A percentile compares a stretch with the other conserved stretches of the same genome.
These are phyloP conservation scores for Ceriagrion tenellum DNA, from an alignment of 2,888 invertebrate species.

Conservation along the genomic window DNA sequence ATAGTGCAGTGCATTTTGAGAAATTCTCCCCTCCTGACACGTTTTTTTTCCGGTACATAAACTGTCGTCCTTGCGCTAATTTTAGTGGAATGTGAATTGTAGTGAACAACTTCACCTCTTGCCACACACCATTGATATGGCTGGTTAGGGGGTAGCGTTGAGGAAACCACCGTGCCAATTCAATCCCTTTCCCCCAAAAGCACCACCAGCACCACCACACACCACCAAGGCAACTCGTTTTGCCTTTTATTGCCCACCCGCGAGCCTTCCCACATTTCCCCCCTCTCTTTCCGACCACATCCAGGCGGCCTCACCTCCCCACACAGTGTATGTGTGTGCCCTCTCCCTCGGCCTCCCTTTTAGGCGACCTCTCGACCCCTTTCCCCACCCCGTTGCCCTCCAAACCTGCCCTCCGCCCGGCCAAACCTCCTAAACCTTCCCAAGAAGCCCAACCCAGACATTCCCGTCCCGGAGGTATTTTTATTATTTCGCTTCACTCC, in stretches of 20 bases:
- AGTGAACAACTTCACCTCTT: too few relatives aligned
- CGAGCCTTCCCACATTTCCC: background rate
- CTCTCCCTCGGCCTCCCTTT: background rate
- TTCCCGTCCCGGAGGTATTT: conserved; percentile 12
- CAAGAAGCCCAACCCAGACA: conserved; percentile 12
- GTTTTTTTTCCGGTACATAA: too few relatives aligned
- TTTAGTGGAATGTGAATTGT: too few relatives aligned
- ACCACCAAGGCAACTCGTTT: background rate
- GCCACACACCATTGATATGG: too few relatives aligned
- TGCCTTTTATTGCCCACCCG: background rate
- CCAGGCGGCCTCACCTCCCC: background rate
- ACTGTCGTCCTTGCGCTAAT: too few relatives aligned
- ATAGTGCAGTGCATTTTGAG: too few relatives aligned
- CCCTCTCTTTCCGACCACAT: background rate
- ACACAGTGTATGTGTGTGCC: background rate
- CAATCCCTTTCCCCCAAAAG: too few relatives aligned
- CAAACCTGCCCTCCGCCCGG: background rate
- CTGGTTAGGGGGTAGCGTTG: too few relatives aligned
- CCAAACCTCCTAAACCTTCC: background rate
- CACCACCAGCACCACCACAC: background rate
- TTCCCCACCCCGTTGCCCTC: background rate
- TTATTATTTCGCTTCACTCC: conserved; percentile 1
- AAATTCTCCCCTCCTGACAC: too few relatives aligned
- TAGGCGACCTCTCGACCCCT: background rate
- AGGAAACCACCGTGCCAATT: too few relatives aligned